These are phyloP conservation scores for Coptotermes formosanus DNA, from an alignment of 1,140 invertebrate species.

Conservation along the genomic window DNA sequence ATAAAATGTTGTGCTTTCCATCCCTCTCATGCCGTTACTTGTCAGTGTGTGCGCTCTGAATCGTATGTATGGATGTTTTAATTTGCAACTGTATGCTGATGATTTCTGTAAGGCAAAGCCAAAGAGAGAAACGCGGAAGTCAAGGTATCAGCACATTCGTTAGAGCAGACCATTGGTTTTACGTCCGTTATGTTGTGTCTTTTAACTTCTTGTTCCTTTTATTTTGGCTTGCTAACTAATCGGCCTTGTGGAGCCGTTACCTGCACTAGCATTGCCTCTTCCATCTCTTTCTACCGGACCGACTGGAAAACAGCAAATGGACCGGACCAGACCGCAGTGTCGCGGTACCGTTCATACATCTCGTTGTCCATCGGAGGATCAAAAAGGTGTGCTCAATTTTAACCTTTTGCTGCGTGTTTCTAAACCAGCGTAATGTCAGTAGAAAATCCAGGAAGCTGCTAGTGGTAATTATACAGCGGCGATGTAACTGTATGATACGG, in stretches of 20 bases:
- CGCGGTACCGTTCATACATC: not conserved
- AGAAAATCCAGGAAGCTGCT: too few relatives aligned
- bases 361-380: not conserved
- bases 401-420: not conserved
- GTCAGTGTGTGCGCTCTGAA: too few relatives aligned
- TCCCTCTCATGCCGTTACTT: too few relatives aligned
- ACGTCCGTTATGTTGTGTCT: constrained; percentile 10
- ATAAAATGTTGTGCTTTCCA: too few relatives aligned
- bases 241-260: constrained; percentile 11
- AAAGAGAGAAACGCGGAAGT: not conserved
- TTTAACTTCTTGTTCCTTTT: not conserved
- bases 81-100: not conserved
- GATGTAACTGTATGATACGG: too few relatives aligned
- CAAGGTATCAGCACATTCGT: not conserved
- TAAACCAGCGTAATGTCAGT: too few relatives aligned
- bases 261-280: not conserved
- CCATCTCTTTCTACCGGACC: not conserved
- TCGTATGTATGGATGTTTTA: too few relatives aligned
- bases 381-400: not conserved
- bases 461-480: too few relatives aligned
- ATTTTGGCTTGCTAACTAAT: not conserved
- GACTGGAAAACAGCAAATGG: not conserved
- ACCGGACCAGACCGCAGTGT: not conserved
- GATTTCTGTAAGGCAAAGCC: not conserved
- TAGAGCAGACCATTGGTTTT: not conserved